Conservation (phyloP, 2,113 vertebrate species). For the Cervus canadensis region DNA sequence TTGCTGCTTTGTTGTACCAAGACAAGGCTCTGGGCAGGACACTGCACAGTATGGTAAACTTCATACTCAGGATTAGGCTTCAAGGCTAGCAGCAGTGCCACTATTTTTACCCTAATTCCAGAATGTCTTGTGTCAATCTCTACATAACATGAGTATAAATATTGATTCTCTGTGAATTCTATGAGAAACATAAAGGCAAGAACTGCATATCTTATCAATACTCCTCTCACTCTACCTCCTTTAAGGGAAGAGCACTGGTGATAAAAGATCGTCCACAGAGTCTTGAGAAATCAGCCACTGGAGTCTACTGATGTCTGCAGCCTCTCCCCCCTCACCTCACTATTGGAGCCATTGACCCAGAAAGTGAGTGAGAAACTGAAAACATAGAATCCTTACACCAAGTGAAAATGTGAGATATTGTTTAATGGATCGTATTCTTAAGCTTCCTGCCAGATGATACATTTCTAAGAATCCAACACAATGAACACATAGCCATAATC, state of each 20-base stretch:
- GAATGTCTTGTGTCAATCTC: background rate
- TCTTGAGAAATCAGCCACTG: background rate
- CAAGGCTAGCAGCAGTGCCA: background rate
- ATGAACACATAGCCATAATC: background rate
- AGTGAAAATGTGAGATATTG: background rate
- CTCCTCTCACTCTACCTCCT: background rate
- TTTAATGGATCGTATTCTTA: background rate
- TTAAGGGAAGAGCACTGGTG: too few relatives aligned
- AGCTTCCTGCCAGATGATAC: background rate
- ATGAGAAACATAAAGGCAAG: background rate
- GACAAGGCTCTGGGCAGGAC: background rate
- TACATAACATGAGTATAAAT: background rate
- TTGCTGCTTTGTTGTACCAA: background rate
- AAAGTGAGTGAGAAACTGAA: background rate
- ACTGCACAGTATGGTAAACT: too few relatives aligned
- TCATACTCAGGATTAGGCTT: background rate
- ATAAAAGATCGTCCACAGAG: background rate
- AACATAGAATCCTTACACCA: background rate
- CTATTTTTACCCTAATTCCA: background rate
- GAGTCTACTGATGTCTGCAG: background rate
- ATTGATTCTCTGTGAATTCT: background rate
- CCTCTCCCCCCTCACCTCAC: background rate
- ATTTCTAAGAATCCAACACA: background rate
- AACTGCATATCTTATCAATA: background rate
- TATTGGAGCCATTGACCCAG: background rate